Conservation (phyloP, 2,797 vertebrate genomes). For the Hypotaenidia philippensis region DNA sequence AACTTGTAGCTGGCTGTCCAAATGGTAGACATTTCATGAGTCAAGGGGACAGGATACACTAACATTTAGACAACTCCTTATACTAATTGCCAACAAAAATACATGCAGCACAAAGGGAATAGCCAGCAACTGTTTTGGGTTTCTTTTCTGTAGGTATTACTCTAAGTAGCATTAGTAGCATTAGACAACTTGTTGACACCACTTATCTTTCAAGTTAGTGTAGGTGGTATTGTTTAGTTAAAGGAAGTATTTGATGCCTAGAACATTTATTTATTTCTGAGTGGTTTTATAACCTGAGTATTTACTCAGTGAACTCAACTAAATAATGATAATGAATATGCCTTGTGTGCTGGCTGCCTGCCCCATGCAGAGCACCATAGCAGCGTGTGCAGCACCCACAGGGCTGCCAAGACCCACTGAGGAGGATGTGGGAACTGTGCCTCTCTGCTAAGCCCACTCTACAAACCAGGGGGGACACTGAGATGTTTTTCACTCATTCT, state of each 20-base stretch:
- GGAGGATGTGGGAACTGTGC: not conserved
- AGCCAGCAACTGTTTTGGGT: not conserved
- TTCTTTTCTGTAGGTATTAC: not conserved
- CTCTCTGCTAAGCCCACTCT: not conserved
- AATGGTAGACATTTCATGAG: not conserved
- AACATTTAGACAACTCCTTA: not conserved
- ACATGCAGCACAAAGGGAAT: not conserved
- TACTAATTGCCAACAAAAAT: not conserved
- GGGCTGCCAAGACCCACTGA: not conserved
- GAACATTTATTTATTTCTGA: not conserved
- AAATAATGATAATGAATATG: not conserved
- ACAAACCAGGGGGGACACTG: not conserved
- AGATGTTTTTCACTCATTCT: not conserved
- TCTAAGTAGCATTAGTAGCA: not conserved
- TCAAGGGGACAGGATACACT: not conserved
- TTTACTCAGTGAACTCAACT: not conserved
- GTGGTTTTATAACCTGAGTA: not conserved
- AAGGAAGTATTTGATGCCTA: not conserved
- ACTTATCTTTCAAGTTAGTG: not conserved
- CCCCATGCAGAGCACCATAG: not conserved
- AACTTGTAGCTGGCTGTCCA: not conserved
- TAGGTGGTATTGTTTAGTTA: not conserved
- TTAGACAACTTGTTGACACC: not conserved
- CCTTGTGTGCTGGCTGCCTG: not conserved
- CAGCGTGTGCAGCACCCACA: fast-evolving